Base-by-base conservation (phyloP, 2,113 vertebrate genomes). In the Urocynchramus pylzowi region DNA sequence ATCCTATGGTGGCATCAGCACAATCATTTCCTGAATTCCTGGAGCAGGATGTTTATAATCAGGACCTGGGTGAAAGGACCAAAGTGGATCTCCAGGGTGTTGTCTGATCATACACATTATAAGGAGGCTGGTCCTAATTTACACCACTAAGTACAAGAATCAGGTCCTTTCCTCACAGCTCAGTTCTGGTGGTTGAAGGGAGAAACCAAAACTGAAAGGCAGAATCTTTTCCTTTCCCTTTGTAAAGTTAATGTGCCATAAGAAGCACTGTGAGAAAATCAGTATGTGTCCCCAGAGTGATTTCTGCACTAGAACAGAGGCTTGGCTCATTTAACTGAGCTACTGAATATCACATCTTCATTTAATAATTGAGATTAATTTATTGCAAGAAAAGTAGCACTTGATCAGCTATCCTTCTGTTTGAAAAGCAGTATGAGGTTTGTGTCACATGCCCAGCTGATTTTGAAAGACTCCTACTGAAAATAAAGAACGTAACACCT, bases 321-420 rank as follows among this genome's bases (percentile, higher is more conserved):
- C 19, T 94, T 94, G 75, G 61, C 20, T 95, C 27, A 49, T 78
- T 93, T 90, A 89, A 86, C 64, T 56, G 50, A 11, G 16, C 33
- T 81, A 80, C 61, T 74, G 83, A 92, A 59, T 41, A 84, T 70
- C 54, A 87, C 23, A 68, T 81, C 80, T 86, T 95, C 71, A 41
- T 93, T 90, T 81, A 75, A 78, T 89, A 89, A 89, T 49, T 93
- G 47, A 81, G 31, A 93, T 57, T 68, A 85, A 87, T 90, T 88
- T 77, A 47, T 90, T 75, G 56, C 42, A 78, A 80, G 90, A 70
- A 88, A 88, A 53, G 26, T 59, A 83, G 63, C 30, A 59, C 22
- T 54, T 81, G 42, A 73, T 83, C 45, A 39, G 67, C 1, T 1
- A 69, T 50, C 23, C 31, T 49, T 16, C 70, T 61, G 7, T 67